These are phyloP conservation scores for Girardinichthys multiradiatus DNA, from an alignment of 2,113 vertebrate genomes.

Conservation along the genomic window DNA sequence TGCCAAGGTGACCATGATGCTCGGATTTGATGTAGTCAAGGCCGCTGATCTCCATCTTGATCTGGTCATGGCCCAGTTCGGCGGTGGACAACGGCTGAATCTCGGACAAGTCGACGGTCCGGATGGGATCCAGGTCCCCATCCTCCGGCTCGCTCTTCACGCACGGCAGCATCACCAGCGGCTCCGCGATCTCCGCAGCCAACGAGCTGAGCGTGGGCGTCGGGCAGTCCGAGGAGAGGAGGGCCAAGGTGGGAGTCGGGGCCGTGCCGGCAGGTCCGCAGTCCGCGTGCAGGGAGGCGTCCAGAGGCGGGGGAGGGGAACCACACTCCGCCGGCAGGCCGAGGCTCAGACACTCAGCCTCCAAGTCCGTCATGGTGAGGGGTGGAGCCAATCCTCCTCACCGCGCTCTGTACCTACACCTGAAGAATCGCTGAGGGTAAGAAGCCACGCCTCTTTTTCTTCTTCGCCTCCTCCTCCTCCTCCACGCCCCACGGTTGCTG, in stretches of 20 bases:
- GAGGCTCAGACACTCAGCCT: constrained; percentile 77
- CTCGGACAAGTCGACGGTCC: constrained; percentile 80
- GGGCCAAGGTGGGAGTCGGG: constrained; percentile 54
- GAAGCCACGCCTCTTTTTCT: background rate
- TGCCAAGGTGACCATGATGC: constrained; percentile 73
- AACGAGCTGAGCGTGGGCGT: constrained; percentile 77
- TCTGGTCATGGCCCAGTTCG: constrained; percentile 80
- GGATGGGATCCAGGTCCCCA: constrained; percentile 75
- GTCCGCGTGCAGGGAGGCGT: constrained; percentile 55
- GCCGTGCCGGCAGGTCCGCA: constrained; percentile 35
- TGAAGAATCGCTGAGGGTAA: background rate
- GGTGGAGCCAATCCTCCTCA: constrained; percentile 52
- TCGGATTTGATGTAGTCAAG: constrained; percentile 84
- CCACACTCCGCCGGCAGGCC: constrained; percentile 61
- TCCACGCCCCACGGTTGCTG: constrained; percentile 12
- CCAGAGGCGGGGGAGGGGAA: constrained; percentile 60
- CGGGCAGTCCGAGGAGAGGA: constrained; percentile 74
- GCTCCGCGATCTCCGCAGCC: constrained; percentile 75
- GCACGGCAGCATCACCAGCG: constrained; percentile 80
- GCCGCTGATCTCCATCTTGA: constrained; percentile 86
- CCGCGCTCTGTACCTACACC: constrained; percentile 18
- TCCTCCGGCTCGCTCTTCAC: constrained; percentile 81
- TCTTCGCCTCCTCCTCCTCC: constrained; percentile 7
- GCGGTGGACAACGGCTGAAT: constrained; percentile 83
- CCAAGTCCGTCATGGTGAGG: constrained; percentile 79